Base-by-base conservation (phyloP, 2,797 vertebrate genomes). In the Notolepis coatsorum region DNA sequence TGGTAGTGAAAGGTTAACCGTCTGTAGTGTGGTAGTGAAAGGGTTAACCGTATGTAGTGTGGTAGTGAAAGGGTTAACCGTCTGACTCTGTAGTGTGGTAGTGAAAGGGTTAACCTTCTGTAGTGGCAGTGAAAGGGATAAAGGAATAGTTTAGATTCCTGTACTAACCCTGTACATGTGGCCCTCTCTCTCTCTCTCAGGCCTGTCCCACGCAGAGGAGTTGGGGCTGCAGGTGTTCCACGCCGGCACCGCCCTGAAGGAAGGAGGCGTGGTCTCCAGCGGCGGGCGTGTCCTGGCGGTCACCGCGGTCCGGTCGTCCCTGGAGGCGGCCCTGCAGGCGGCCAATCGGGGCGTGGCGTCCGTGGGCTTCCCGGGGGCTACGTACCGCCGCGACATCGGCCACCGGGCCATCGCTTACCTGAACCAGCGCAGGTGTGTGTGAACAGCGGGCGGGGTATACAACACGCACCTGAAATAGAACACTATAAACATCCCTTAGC, bases 281-380 rank as follows among this genome's bases (percentile, higher is more conserved):
- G 97, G 98, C 0, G 98, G 98, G 13, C 92, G 97, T 59, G 97
- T 99, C 47, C 91, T 99, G 5, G 90, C 96, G 0, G 92, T 99
- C 41, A 98, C 96, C 0, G 95, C 96, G 0, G 68, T 97, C 46
- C 57, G 56, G 21, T 68, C 92, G 0, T 91, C 93, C 10, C 84
- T 99, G 28, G 61, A 88, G 23, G 38, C 58, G 0, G 96, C 96
- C 0, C 84, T 98, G 57, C 77, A 82, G 7, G 83, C 91, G 0
- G 96, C 95, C 83, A 96, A 93, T 80, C 89, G 54, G 66, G 96
- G 95, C 0, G 90, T 95, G 50, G 88, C 87, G 0, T 54, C 87
- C 1, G 73, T 99, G 10, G 84, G 82, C 23, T 99, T 99, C 86
- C 91, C 92, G 1, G 94, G 92, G 0, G 94, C 95, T 0, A 79